Evolutionary conservation across 2,888 invertebrate species (phyloP), one percentile per base, ranked within the genome.

Genomic region (Aspidapion aeneum): DNA sequence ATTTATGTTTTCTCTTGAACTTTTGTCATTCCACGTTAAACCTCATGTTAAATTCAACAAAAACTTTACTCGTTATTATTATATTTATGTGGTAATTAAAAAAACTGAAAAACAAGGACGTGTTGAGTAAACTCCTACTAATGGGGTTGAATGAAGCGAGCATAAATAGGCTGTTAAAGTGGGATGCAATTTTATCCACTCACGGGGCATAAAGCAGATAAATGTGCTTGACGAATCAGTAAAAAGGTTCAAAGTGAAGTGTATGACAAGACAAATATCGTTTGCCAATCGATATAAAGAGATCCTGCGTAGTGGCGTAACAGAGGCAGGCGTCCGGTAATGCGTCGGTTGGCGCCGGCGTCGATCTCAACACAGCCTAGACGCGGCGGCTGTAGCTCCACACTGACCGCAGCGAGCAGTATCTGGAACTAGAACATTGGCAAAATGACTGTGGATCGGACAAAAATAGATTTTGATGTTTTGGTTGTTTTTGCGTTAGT

Each of bases 341-440:
- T 55, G 66, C 64, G 61, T 57, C 61, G 64, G 62, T 68, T 71
- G 69, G 68, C 69, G 71, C 75, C 75, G 74, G 69, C 66, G 70
- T 67, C 68, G 72, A 63, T 73, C 73, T 74, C 70, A 60, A 57
- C 65, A 66, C 66, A 68, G 68, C 73, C 74, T 72, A 74, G 74
- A 71, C 74, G 71, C 69, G 70, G 70, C 69, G 72, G 69, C 69
- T 66, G 67, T 69, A 70, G 71, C 66, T 70, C 69, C 70, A 68
- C 69, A 66, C 70, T 64, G 69, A 67, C 64, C 66, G 70, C 69
- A 70, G 68, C 68, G 68, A 69, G 67, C 66, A 69, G 71, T 69
- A 64, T 66, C 66, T 69, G 70, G 70, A 71, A 72, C 73, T 72
- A 66, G 70, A 69, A 67, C 69, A 72, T 68, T 71, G 71, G 67